Conservation (phyloP, 2,888 invertebrate species). For the Idaea straminata region DNA sequence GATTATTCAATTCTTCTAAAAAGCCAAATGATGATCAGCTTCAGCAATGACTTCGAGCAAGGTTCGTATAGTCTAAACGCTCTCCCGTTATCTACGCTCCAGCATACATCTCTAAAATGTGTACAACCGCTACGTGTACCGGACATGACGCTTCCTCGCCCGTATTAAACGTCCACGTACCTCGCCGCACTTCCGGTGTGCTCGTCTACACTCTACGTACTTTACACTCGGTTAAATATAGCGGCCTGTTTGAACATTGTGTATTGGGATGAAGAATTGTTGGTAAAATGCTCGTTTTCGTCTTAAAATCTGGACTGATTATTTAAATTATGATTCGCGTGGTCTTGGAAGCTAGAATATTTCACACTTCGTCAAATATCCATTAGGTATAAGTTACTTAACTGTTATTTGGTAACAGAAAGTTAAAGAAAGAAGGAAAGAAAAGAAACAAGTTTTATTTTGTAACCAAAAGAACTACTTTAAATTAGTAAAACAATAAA, state of each 20-base stretch:
- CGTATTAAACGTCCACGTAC: slow-evolving; percentile 45
- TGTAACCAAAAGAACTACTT: too few species aligned
- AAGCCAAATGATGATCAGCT: too few species aligned
- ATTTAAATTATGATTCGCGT: not conserved
- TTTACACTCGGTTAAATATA: slow-evolving; percentile 3
- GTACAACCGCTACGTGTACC: slow-evolving; percentile 20
- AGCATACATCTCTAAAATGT: not conserved
- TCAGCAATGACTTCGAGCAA: too few species aligned
- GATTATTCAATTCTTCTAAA: too few species aligned
- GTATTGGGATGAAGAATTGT: not conserved
- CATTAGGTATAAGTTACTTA: too few species aligned
- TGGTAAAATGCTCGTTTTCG: not conserved
- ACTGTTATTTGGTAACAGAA: too few species aligned
- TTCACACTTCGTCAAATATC: too few species aligned
- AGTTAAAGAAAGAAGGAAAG: too few species aligned
- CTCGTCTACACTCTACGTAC: slow-evolving; percentile 8
- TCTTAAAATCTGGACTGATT: not conserved
- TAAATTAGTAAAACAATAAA: too few species aligned
- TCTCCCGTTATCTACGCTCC: not conserved
- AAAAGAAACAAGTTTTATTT: too few species aligned
- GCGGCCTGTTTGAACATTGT: not conserved
- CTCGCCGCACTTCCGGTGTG: slow-evolving; percentile 41
- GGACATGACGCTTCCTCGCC: slow-evolving; percentile 47
- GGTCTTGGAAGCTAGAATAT: too few species aligned
- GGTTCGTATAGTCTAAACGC: not conserved